Evolutionary conservation across 2,888 invertebrate species (phyloP), one percentile per base, ranked within the genome.

Genomic region (Platerodrilus igneus): DNA sequence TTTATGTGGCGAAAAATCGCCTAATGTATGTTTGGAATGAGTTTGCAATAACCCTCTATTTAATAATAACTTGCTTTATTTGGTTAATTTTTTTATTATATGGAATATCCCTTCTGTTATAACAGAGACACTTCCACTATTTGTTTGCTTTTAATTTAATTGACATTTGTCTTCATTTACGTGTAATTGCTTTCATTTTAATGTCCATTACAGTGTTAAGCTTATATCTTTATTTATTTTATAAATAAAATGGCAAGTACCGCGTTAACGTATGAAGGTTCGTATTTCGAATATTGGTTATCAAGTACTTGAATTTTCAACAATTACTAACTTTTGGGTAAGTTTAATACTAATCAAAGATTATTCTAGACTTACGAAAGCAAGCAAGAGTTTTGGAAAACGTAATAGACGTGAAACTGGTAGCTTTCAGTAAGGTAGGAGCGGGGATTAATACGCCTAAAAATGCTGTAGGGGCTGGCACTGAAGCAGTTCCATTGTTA

Each of bases 381-480:
- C 90, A 93, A 68, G 96, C 97, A 2, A 75, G 96, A 41, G 82
- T 86, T 44, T 70, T 96, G 33, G 97, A 97, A 70, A 96, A 95
- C 74, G 96, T 95, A 65, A 91, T 97, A 54, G 97, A 97, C 67
- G 74, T 91, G 7, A 97, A 97, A 68, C 72, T 97, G 48, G 92
- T 96, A 2, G 88, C 90, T 4, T 92, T 94, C 63, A 95, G 93
- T 66, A 97, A 97, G 73, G 75, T 96, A 20, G 92, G 92, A 11
- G 83, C 89, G 33, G 82, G 81, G 48, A 62, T 68, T 28, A 70
- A 76, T 3, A 68, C 70, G 1, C 64, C 73, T 1, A 63, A 71
- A 1, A 56, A 55, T 34, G 67, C 68, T 1, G 72, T 76, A 28
- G 78, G 71, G 57, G 75, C 79, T 11, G 92, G 92, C 61, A 81